These are phyloP conservation scores for Laothoe populi DNA, from an alignment of 2,888 invertebrate species.

Conservation along the genomic window DNA sequence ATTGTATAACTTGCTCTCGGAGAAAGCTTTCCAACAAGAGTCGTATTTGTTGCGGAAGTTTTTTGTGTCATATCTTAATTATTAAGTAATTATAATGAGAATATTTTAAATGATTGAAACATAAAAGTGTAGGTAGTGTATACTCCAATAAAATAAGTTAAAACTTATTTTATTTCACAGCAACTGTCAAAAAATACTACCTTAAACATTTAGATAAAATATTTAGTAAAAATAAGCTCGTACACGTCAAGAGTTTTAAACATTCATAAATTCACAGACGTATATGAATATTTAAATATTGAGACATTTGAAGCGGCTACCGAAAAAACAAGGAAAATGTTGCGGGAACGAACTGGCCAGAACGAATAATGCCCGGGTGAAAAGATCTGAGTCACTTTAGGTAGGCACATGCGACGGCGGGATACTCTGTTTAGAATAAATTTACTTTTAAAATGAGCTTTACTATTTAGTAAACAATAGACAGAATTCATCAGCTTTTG, in stretches of 20 bases:
- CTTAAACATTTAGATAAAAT: background rate
- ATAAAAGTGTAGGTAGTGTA: background rate
- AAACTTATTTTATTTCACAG: background rate
- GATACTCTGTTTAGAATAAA: constrained; percentile 75
- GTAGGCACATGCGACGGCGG: constrained; percentile 50
- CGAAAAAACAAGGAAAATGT: constrained; percentile 68
- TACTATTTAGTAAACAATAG: constrained; percentile 53
- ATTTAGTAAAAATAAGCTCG: constrained; percentile 35
- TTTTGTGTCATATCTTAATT: constrained; percentile 30
- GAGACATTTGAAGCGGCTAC: constrained; percentile 46
- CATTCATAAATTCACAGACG: constrained; percentile 53
- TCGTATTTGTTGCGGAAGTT: constrained; percentile 46
- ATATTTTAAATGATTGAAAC: background rate
- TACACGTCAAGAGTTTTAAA: constrained; percentile 16
- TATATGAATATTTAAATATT: constrained; percentile 63
- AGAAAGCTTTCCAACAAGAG: constrained; percentile 58
- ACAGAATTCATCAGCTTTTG: constrained; percentile 46
- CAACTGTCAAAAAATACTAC: background rate
- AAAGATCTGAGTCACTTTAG: constrained; percentile 73
- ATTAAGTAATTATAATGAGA: background rate
- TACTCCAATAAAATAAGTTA: too few relatives aligned
- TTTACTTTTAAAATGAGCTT: constrained; percentile 66
- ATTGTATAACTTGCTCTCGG: constrained; percentile 75
- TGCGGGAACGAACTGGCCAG: constrained; percentile 50
- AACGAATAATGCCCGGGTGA: constrained; percentile 74